Conservation (phyloP, 2,888 invertebrate species). For the Cylindroiulus punctatus region DNA sequence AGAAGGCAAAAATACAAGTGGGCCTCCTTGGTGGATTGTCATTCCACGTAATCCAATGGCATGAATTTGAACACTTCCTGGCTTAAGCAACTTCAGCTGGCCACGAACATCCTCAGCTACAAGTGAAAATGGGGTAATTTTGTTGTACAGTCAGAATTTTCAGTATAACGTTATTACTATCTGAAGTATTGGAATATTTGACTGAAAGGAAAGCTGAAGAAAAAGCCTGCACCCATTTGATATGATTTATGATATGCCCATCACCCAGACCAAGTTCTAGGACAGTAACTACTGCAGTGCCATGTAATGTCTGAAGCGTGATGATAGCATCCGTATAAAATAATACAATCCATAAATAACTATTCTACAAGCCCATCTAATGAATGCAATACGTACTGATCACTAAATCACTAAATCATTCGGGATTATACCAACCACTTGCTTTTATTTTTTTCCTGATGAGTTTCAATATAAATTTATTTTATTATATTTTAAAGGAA, state of each 20-base stretch:
- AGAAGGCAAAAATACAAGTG: slow-evolving; percentile 29
- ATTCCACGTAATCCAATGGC: slow-evolving; percentile 24
- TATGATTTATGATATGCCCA: neutral
- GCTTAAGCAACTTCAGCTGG: slow-evolving; percentile 51
- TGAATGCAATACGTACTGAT: too few relatives aligned
- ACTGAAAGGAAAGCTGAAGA: neutral
- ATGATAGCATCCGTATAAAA: neutral
- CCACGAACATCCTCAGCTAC: slow-evolving; percentile 56
- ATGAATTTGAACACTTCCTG: slow-evolving; percentile 39
- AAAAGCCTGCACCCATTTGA: neutral
- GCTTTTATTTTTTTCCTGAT: too few relatives aligned
- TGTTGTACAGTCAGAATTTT: neutral
- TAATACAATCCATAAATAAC: too few relatives aligned
- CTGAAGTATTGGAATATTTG: neutral
- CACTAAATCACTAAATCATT: too few relatives aligned
- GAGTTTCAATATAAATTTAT: too few relatives aligned
- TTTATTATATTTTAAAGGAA: too few relatives aligned
- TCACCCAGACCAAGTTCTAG: neutral
- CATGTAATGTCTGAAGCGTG: neutral
- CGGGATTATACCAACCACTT: too few relatives aligned
- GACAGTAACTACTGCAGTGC: neutral
- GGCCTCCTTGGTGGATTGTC: slow-evolving; percentile 31
- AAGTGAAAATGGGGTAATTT: slow-evolving; percentile 41
- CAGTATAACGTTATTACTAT: neutral
- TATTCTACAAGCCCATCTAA: too few relatives aligned